A percentile compares a stretch with the other conserved stretches of the same genome.
These are phyloP conservation scores for Leptothorax acervorum DNA, from an alignment of 2,888 invertebrate genomes.

Conservation along the genomic window DNA sequence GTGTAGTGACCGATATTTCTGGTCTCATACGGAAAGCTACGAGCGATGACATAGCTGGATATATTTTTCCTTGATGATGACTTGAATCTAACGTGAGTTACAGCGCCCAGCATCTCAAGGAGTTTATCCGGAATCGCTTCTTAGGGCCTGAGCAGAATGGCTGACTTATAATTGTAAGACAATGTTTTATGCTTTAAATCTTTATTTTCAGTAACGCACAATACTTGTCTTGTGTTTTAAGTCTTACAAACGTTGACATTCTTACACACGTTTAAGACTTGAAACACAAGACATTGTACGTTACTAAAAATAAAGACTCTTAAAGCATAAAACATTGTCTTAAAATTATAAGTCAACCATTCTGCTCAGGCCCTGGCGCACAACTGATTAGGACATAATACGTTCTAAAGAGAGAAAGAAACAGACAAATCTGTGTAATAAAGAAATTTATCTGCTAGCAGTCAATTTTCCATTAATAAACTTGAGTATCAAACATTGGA, in stretches of 20 bases:
- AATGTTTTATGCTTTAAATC: no score
- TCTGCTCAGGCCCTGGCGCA: no score
- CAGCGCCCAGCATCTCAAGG: not conserved
- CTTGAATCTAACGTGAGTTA: not conserved
- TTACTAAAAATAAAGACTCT: no score
- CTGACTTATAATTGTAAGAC: no score
- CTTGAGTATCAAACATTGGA: not conserved
- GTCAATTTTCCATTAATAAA: not conserved
- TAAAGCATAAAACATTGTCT: no score
- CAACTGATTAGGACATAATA: not conserved
- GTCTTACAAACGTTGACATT: no score
- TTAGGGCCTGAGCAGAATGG: not conserved
- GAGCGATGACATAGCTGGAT: conserved; percentile 1
- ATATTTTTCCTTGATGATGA: conserved; percentile 16
- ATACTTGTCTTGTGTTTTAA: no score
- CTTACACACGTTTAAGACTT: no score
- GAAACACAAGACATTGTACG: no score
- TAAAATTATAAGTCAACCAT: no score
- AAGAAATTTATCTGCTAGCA: not conserved
- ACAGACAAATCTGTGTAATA: no score
- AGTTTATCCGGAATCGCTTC: not conserved
- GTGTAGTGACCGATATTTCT: conserved; percentile 9
- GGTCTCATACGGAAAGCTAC: not conserved
- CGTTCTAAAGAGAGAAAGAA: not conserved
- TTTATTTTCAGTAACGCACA: no score